phyloP scores from a whole-genome alignment of 2,888 invertebrate species.

The Platycheirus albimanus region DNA sequence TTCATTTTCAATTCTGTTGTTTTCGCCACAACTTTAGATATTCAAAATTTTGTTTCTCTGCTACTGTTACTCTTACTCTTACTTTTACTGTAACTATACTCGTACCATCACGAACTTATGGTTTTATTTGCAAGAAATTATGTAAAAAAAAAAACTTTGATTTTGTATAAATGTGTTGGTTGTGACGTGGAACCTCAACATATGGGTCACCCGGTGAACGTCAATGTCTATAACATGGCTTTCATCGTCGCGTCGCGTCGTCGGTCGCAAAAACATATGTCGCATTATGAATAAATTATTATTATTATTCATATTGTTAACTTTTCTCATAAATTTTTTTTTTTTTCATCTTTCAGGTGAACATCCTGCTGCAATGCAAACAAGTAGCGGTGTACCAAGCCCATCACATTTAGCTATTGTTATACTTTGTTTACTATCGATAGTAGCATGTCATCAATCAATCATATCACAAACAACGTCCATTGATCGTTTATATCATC shows the following conservation, averaged over 20 bases:
- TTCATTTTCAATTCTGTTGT: slow-evolving; percentile 39
- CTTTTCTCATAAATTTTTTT: neutral
- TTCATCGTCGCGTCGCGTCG: neutral
- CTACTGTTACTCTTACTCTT: too few species aligned
- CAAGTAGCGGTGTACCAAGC: slow-evolving; percentile 84
- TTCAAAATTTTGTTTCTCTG: too few species aligned
- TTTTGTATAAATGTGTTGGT: too few species aligned
- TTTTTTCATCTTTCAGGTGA: slow-evolving; percentile 85
- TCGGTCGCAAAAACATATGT: slow-evolving; percentile 1
- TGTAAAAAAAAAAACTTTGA: too few species aligned
- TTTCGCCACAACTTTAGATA: slow-evolving; percentile 19
- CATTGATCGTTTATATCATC: slow-evolving; percentile 75
- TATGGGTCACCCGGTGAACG: too few species aligned
- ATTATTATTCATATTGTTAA: neutral
- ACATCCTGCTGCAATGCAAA: slow-evolving; percentile 94
- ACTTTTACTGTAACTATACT: neutral
- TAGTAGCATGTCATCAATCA: slow-evolving; percentile 77
- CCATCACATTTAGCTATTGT: slow-evolving; percentile 77
- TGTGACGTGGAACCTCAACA: too few species aligned
- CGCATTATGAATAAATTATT: slow-evolving; percentile 30
- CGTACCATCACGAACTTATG: neutral
- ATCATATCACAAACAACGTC: slow-evolving; percentile 82
- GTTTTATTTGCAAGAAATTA: neutral
- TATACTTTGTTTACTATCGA: slow-evolving; percentile 77
- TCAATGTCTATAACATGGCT: too few species aligned